These are phyloP conservation scores for Pasiphila rectangulata DNA, from an alignment of 2,888 invertebrate genomes.

Conservation along the genomic window DNA sequence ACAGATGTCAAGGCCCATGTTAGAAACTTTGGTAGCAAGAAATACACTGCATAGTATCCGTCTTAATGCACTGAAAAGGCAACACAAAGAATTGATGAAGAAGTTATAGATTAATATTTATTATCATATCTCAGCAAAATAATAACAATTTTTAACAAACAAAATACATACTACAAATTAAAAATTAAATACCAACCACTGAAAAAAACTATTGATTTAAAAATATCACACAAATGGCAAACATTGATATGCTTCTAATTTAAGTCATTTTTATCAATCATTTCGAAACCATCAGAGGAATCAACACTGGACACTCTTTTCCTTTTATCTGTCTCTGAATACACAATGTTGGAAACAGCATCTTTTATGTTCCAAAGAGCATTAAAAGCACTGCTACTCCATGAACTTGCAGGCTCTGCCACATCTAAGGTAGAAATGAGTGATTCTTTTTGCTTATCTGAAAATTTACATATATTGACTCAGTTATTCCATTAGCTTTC, in stretches of 20 bases:
- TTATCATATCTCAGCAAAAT: slow-evolving; percentile 37
- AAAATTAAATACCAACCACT: slow-evolving; percentile 26
- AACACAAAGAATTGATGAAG: slow-evolving; percentile 71
- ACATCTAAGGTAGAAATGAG: slow-evolving; percentile 59
- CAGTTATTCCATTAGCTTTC: no score
- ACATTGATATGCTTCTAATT: slow-evolving; percentile 39
- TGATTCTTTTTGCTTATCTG: slow-evolving; percentile 58
- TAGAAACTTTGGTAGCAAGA: slow-evolving; percentile 71
- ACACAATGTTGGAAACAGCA: slow-evolving; percentile 61
- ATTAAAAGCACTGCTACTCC: slow-evolving; percentile 66
- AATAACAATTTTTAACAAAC: slow-evolving; percentile 21
- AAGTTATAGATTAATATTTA: slow-evolving; percentile 62
- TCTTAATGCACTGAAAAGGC: slow-evolving; percentile 67
- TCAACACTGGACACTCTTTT: slow-evolving; percentile 62
- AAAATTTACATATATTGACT: slow-evolving; percentile 32
- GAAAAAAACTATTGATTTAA: slow-evolving; percentile 16
- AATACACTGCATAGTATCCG: slow-evolving; percentile 65
- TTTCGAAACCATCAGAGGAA: slow-evolving; percentile 76
- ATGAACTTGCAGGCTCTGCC: slow-evolving; percentile 51
- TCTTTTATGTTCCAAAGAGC: slow-evolving; percentile 62
- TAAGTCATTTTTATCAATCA: slow-evolving; percentile 69
- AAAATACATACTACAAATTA: slow-evolving; percentile 31
- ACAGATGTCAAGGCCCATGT: slow-evolving; percentile 76
- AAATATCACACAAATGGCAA: slow-evolving; percentile 23
- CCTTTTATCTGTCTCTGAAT: slow-evolving; percentile 51